A percentile compares a stretch with the other conserved stretches of the same genome.
Evolutionary conservation across 1,140 invertebrate genomes (phyloP).

Genomic region (Megalopta genalis): DNA sequence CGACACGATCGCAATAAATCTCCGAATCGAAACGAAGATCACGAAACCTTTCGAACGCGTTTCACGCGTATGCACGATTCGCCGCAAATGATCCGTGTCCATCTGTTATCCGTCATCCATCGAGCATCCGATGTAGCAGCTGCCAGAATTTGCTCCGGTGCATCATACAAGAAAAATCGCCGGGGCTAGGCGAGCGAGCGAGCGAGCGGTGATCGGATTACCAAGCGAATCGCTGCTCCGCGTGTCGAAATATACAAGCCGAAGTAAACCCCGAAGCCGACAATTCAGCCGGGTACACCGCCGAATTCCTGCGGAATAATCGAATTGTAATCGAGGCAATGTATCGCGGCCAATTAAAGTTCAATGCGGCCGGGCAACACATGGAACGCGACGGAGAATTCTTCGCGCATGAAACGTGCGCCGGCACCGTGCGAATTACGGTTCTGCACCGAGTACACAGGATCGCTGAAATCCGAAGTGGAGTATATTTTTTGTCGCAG

Average conservation of each 20-base stretch:
- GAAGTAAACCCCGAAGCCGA: slow-evolving; percentile 2
- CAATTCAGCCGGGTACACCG: slow-evolving; percentile 1
- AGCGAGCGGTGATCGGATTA: slow-evolving; percentile 25
- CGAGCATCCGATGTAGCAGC: no score
- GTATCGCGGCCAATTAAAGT: slow-evolving; percentile 19
- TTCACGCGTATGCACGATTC: no score
- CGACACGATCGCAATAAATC: no score
- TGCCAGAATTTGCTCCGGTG: no score
- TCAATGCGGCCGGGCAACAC: neutral
- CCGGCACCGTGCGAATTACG: neutral
- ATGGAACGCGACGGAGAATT: neutral
- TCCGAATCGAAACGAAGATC: no score
- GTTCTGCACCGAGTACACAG: neutral
- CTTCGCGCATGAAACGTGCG: neutral
- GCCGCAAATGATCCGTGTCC: no score
- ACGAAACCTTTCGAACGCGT: no score
- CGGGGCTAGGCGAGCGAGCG: neutral
- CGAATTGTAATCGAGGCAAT: slow-evolving; percentile 30
- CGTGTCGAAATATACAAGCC: slow-evolving; percentile 22
- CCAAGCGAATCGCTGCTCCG: slow-evolving; percentile 17
- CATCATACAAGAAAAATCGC: no score
- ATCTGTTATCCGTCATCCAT: no score
- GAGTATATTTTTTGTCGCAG: neutral
- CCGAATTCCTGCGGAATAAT: slow-evolving; percentile 20
- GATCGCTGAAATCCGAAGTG: neutral